These are phyloP conservation scores for Fragum sueziense DNA, from an alignment of 2,888 invertebrate genomes.

Conservation along the genomic window DNA sequence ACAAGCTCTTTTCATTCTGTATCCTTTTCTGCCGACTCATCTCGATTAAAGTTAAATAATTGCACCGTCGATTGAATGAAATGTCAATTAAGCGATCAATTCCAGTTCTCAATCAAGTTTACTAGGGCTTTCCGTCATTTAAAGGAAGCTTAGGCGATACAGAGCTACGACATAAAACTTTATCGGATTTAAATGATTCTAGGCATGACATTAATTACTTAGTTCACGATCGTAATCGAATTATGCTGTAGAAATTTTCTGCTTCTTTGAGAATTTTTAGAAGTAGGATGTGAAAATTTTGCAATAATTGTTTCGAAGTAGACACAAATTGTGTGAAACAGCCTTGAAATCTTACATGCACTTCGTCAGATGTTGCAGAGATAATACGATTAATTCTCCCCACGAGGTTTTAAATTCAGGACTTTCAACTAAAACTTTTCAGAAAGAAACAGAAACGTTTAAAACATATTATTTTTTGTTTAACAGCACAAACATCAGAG, in stretches of 20 bases:
- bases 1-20: too few relatives aligned
- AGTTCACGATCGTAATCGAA: background rate
- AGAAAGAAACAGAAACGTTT: too few relatives aligned
- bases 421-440: too few relatives aligned
- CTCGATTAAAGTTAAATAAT: conserved; percentile 8
- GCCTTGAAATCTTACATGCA: too few relatives aligned
- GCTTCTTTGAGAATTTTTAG: background rate
- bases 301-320: background rate
- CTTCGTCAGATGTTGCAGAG: too few relatives aligned
- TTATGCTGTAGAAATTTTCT: background rate
- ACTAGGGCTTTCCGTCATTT: conserved; percentile 5
- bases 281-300: background rate
- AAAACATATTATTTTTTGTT: too few relatives aligned
- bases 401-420: too few relatives aligned
- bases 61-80: conserved; percentile 11
- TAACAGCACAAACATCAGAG: too few relatives aligned
- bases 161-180: background rate
- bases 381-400: too few relatives aligned
- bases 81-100: conserved; percentile 11
- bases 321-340: too few relatives aligned
- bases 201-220: background rate
- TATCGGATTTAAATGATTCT: background rate
- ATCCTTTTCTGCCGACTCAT: background rate
- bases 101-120: conserved; percentile 3
- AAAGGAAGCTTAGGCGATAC: background rate